These are phyloP conservation scores for Plutella xylostella DNA, from an alignment of 2,888 invertebrate genomes.

Conservation along the genomic window DNA sequence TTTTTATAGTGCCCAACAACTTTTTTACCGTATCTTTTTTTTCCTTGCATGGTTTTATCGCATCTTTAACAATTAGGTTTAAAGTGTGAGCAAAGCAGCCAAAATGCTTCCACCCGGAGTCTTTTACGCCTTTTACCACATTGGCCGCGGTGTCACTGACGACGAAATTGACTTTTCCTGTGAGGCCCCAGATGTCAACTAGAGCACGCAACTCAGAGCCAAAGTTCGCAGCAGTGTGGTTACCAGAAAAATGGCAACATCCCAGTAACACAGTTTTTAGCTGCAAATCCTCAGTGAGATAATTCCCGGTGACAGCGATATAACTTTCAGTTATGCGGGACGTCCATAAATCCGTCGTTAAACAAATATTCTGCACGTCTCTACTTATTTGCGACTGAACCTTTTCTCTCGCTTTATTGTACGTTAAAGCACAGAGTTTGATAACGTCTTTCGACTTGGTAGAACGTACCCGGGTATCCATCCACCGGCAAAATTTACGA, in stretches of 20 bases:
- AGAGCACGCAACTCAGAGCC: constrained; percentile 15
- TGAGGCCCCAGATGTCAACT: constrained; percentile 11
- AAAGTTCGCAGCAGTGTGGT: constrained; percentile 21
- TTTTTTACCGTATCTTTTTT: constrained; percentile 13
- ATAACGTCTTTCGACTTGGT: constrained; percentile 20
- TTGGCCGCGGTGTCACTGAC: constrained; percentile 26
- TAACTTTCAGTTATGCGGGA: constrained; percentile 19
- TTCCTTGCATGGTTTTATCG: constrained; percentile 10
- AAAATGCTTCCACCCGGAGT: constrained; percentile 20
- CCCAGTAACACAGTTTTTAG: constrained; percentile 21
- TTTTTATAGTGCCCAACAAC: constrained; percentile 13
- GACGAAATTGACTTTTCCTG: constrained; percentile 18
- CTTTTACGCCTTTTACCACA: constrained; percentile 18
- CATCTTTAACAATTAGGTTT: constrained; percentile 17
- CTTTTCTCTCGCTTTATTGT: background rate
- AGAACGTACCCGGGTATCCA: constrained; percentile 22
- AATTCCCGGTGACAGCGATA: constrained; percentile 24
- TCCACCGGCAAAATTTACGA: constrained; percentile 19
- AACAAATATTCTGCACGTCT: constrained; percentile 15
- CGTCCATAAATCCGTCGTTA: constrained; percentile 25
- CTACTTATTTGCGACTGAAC: constrained; percentile 8
- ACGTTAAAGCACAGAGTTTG: constrained; percentile 8
- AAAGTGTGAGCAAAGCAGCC: constrained; percentile 22
- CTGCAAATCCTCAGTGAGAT: constrained; percentile 17
- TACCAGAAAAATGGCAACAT: constrained; percentile 19